Percentiles rank a stretch among this genome's conserved stretches.
Conservation (phyloP, 2,888 invertebrate genomes). For the Notodonta ziczac region DNA sequence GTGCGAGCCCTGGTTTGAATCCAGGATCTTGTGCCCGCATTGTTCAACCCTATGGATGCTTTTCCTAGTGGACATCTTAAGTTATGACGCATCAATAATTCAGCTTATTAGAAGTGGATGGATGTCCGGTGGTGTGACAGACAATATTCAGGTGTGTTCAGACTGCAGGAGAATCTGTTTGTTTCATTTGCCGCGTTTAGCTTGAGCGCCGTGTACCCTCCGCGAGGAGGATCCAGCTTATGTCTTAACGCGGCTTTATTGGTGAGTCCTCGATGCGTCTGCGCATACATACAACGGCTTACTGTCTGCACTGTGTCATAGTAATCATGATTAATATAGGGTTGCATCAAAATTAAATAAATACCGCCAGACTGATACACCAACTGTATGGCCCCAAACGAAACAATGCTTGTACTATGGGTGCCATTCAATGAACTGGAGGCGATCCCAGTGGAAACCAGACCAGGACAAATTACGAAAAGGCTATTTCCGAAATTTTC, state of each 20-base stretch:
- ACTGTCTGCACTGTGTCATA: conserved; percentile 30
- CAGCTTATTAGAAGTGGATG: neutral
- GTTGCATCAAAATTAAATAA: no score
- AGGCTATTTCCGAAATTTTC: no score
- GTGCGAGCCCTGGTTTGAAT: no score
- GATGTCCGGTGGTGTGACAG: conserved; percentile 2
- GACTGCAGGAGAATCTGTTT: neutral
- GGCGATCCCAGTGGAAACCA: no score
- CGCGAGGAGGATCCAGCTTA: neutral
- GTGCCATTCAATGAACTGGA: no score
- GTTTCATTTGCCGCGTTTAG: neutral
- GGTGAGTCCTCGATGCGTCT: conserved; percentile 15
- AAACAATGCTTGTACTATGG: no score
- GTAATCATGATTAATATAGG: conserved; percentile 5
- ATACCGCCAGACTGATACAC: no score
- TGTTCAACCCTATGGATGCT: no score
- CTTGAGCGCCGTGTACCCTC: neutral
- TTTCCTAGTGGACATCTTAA: no score
- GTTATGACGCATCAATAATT: neutral
- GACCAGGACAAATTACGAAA: no score
- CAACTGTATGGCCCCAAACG: no score
- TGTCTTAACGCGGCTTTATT: neutral
- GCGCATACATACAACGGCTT: conserved; percentile 26
- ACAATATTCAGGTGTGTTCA: neutral
- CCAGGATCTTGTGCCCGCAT: no score